Conservation (phyloP, 2,113 vertebrate species). For the Phaethornis superciliosus region DNA sequence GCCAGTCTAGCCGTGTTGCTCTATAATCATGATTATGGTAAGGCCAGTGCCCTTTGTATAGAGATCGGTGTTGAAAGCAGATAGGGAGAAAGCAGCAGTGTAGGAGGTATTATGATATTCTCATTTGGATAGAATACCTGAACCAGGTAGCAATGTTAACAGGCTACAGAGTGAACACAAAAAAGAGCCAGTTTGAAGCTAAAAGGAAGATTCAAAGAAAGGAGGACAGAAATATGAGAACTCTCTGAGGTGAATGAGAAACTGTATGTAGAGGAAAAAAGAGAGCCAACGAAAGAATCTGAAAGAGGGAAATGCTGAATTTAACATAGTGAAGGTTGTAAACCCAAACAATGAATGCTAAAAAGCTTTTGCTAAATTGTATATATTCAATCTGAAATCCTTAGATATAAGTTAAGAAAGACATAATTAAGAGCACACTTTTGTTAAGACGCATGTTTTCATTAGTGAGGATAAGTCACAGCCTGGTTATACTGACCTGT, state of each 20-base stretch:
- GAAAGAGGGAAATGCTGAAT: not conserved
- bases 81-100: not conserved
- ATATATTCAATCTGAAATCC: not conserved
- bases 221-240: not conserved
- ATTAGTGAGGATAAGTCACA: not conserved
- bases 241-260: accelerated
- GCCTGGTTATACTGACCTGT: not conserved
- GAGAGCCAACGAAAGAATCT: not conserved
- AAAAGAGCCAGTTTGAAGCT: not conserved
- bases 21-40: not conserved
- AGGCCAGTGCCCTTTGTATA: not conserved
- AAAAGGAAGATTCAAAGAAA: not conserved
- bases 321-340: not conserved
- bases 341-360: not conserved
- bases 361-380: not conserved
- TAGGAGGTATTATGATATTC: not conserved
- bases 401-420: not conserved
- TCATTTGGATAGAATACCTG: not conserved
- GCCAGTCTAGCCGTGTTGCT: not conserved
- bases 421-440: not conserved
- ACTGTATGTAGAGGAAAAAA: not conserved
- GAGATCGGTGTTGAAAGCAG: not conserved
- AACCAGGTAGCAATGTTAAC: not conserved
- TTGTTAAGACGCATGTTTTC: not conserved
- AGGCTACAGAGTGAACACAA: not conserved